Conservation (phyloP, 2,888 invertebrate genomes). For the Cerceris rybyensis region DNA sequence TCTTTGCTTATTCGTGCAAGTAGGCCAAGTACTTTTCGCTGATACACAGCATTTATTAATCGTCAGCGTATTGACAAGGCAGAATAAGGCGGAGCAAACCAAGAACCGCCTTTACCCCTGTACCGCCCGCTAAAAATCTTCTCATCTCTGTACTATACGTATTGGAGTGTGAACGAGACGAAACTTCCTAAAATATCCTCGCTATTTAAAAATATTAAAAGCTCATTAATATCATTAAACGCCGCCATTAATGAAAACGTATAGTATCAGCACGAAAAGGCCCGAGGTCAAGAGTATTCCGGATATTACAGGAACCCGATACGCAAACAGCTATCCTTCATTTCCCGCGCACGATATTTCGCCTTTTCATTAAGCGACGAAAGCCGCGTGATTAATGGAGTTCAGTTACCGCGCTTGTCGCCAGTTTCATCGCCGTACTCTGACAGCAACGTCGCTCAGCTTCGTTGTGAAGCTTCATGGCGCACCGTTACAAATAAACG, state of each 20-base stretch:
- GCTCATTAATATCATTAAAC: not conserved
- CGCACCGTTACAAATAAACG: slow-evolving; percentile 46
- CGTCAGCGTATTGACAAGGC: not conserved
- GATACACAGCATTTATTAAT: not conserved
- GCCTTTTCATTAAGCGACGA: slow-evolving; percentile 69
- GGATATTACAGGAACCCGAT: not conserved
- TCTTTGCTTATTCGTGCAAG: too few species aligned
- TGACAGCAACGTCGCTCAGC: slow-evolving; percentile 59
- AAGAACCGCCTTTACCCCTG: too few species aligned
- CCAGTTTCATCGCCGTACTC: slow-evolving; percentile 59
- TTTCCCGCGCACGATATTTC: slow-evolving; percentile 65
- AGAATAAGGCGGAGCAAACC: not conserved
- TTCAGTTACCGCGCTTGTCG: slow-evolving; percentile 61
- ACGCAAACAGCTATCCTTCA: slow-evolving; percentile 37
- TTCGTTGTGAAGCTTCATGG: slow-evolving; percentile 37
- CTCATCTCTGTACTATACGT: too few species aligned
- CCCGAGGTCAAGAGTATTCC: not conserved
- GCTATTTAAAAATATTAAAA: not conserved
- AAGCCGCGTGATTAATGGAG: slow-evolving; percentile 69
- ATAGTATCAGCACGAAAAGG: not conserved
- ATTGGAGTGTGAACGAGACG: too few species aligned
- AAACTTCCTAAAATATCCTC: too few species aligned
- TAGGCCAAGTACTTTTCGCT: not conserved
- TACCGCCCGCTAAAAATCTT: too few species aligned
- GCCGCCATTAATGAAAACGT: too few species aligned